Evolutionary conservation across 2,888 invertebrate species (phyloP), one percentile per base, ranked within the genome.

Genomic region (Rhingia rostrata): DNA sequence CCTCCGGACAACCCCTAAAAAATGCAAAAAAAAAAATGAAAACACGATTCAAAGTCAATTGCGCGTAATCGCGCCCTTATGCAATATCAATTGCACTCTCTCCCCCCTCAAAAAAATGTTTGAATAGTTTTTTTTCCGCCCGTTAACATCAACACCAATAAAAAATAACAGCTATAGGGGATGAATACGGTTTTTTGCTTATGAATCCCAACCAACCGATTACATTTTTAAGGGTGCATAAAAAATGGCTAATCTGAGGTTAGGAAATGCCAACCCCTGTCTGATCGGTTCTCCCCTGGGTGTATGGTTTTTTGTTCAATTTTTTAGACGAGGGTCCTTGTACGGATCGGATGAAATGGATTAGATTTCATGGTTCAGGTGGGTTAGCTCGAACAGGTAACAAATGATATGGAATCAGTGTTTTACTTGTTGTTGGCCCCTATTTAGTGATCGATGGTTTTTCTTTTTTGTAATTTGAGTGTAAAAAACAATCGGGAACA

Each of bases 161-260:
- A 83, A 83, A 73, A 83, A 51, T 64, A 32, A 51, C 39, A 51
- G 33, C 73, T 33, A 58, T 49, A 67, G 73, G 70, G 58, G 67
- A 22, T 12, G 54, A 39, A 63, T 69, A 66, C 41, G 7, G 39
- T 10, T 41, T 67, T 66, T 77, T 63, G 30, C 12, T 33, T 10
- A 7, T 49, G 10, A 12, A 33, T 4, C 47, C 35, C 66, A 49
- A 7, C 58, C 64, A 58, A 63, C 51, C 58, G 60, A 54, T 72
- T 35, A 51, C 43, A 30, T 39, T 41, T 10, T 2, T 33, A 58
- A 14, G 45, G 10, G 32, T 60, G 47, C 60, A 74, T 67, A 81
- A 85, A 85, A 85, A 85, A 72, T 67, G 75, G 85, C 85, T 85
- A 81, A 81, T 85, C 75, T 85, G 80, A 58, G 85, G 75, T 75